Base-by-base conservation (phyloP, 2,888 invertebrate species). In the Oxystoma pomonae region DNA sequence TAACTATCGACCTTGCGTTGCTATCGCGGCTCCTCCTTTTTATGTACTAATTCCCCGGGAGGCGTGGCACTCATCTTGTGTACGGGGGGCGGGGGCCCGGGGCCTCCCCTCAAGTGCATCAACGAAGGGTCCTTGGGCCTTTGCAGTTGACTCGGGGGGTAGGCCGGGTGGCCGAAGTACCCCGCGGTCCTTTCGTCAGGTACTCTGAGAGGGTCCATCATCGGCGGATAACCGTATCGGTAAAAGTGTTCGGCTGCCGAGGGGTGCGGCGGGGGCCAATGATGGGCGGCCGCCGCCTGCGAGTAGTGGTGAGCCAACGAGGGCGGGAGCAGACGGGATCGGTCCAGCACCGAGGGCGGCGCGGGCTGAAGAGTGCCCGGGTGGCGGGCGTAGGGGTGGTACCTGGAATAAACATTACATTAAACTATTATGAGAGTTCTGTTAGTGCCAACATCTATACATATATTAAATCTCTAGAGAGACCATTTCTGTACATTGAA, bases 131-230 rank as follows among this genome's bases (percentile, higher is more conserved):
- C 85, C 73, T 53, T 53, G 5, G 53, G 53, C 84, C 76, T 65
- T n/a, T n/a, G n/a, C 82, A 79, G 72, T 72, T 66, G 75, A 63
- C 65, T 69, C 59, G 60, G 72, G 67, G 67, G 75, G 65, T 68
- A 70, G 7, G 70, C 60, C 12, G 66, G 35, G 19, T 67, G 63
- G 16, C 70, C 71, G 80, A 90, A 91, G 67, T 89, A 87, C 65
- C 91, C 86, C 65, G 91, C 86, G 77, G 91, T 86, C 77, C 92
- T 90, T 73, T 92, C 91, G 72, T 92, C 91, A 75, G 91, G 91
- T 56, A 87, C 90, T 61, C 90, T 84, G 75, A 89, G 86, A 18
- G 90, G 90, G 16, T 91, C 91, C 82, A 92, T 87, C 35, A 92
- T 81, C 18, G 92, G 91, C 77, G 90, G 91, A 78, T 90, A 91